phyloP scores from a whole-genome alignment of 2,797 vertebrate species.

The Gouania willdenowi region DNA sequence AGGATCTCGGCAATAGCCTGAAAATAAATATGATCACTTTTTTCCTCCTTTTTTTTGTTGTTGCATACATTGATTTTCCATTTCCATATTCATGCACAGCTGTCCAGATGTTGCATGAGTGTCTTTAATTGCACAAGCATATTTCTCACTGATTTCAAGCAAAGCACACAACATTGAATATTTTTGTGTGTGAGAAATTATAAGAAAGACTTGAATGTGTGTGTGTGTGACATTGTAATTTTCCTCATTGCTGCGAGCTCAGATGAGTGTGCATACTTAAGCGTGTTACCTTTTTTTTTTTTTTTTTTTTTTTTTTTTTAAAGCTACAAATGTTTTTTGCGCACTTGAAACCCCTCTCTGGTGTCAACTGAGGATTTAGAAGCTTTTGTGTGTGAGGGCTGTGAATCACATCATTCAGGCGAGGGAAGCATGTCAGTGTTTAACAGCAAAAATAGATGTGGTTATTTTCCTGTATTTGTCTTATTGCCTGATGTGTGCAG shows the following conservation, averaged over 20 bases:
- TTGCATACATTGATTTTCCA: neutral
- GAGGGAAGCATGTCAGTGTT: too few species aligned
- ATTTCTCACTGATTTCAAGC: neutral
- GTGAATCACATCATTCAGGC: slow-evolving; percentile 1
- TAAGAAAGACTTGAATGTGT: neutral
- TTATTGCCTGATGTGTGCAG: too few species aligned
- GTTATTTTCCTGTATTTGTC: too few species aligned
- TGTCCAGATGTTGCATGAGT: slow-evolving; percentile 18
- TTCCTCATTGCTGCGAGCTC: too few species aligned
- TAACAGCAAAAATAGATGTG: too few species aligned
- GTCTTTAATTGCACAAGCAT: neutral
- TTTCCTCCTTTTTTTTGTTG: neutral
- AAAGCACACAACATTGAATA: neutral
- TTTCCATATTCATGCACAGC: slow-evolving; percentile 8
- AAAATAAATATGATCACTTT: slow-evolving; percentile 2
- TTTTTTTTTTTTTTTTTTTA: too few species aligned
- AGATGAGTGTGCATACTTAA: neutral
- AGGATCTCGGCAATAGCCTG: slow-evolving; percentile 1
- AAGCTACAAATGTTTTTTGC: too few species aligned
- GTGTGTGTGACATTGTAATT: too few species aligned
- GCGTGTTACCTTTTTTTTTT: too few species aligned
- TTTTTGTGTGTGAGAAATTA: slow-evolving; percentile 1
- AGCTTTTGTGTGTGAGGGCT: slow-evolving; percentile 9
- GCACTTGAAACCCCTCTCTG: slow-evolving; percentile 3
- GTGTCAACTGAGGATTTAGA: slow-evolving; percentile 5